phyloP scores from a whole-genome alignment of 2,113 vertebrate species.

The Ahaetulla prasina region DNA sequence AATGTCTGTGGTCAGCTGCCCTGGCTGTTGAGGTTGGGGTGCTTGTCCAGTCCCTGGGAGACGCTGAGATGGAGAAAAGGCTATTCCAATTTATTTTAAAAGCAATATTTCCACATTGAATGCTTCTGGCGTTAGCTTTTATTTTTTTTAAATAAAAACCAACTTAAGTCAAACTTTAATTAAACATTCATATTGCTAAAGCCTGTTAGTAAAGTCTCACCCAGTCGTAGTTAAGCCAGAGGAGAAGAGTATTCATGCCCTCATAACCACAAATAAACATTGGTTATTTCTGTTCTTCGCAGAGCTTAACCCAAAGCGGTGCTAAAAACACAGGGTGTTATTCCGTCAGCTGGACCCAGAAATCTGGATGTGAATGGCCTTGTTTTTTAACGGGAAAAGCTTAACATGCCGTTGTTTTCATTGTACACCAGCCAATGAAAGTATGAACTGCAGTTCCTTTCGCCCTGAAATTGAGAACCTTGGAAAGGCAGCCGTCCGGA shows the following conservation, averaged over 20 bases:
- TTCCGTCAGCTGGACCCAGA: background rate
- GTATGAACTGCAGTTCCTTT: constrained; percentile 13
- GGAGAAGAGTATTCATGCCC: background rate
- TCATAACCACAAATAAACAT: background rate
- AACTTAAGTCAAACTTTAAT: background rate
- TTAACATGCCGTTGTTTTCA: constrained; percentile 8
- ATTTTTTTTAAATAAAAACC: background rate
- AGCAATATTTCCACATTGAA: background rate
- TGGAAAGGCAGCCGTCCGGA: background rate
- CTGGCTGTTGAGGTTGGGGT: background rate
- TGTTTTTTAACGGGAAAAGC: constrained; percentile 7
- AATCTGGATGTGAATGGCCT: constrained; percentile 10
- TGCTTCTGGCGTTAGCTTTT: background rate
- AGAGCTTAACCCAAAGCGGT: background rate
- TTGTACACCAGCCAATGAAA: constrained; percentile 23
- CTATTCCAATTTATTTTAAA: background rate
- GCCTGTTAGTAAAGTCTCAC: background rate
- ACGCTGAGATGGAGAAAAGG: background rate
- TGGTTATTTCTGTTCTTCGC: background rate
- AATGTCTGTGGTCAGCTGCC: background rate
- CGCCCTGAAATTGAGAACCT: background rate
- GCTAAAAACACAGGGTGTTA: background rate
- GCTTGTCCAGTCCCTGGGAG: background rate
- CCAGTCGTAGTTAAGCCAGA: background rate
- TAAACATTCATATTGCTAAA: background rate